A percentile compares a stretch with the other conserved stretches of the same genome.
These are phyloP conservation scores for Coelinius sp. DNA, from an alignment of 2,888 invertebrate genomes.

Conservation along the genomic window DNA sequence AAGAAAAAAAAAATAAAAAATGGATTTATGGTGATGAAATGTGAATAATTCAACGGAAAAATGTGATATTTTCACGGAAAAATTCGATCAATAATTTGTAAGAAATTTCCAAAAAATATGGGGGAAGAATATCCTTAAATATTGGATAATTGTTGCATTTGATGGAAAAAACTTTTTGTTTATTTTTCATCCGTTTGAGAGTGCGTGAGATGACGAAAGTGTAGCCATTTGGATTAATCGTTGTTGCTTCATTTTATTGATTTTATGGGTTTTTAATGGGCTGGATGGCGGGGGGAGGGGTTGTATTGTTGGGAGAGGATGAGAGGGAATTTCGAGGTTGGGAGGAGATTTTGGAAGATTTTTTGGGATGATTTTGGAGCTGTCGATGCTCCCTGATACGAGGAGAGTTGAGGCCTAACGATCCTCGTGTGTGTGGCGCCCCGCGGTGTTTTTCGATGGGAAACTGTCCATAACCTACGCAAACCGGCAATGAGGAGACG, in stretches of 20 bases:
- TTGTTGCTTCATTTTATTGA: slow-evolving; percentile 2
- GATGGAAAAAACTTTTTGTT: background rate
- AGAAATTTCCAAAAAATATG: no score
- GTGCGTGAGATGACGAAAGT: slow-evolving; percentile 3
- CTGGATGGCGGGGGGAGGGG: background rate
- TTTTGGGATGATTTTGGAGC: background rate
- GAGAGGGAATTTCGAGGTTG: background rate
- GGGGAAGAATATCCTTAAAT: no score
- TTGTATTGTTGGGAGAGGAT: background rate
- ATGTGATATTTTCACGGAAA: no score
- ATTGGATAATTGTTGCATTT: no score
- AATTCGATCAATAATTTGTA: no score
- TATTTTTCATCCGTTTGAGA: background rate
- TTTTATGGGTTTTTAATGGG: background rate
- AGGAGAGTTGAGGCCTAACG: slow-evolving; percentile 16
- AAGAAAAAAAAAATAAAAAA: no score
- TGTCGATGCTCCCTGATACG: slow-evolving; percentile 12
- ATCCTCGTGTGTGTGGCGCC: slow-evolving; percentile 61
- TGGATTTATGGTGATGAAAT: no score
- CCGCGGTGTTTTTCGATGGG: slow-evolving; percentile 62
- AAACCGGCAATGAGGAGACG: slow-evolving; percentile 51
- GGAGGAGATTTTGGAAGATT: background rate
- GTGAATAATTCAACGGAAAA: no score
- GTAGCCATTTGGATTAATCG: slow-evolving; percentile 7
- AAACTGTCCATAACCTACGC: slow-evolving; percentile 61